A percentile compares a stretch with the other conserved stretches of the same genome.
Evolutionary conservation across 2,113 vertebrate genomes (phyloP).

Genomic region (Syngnathus floridae): DNA sequence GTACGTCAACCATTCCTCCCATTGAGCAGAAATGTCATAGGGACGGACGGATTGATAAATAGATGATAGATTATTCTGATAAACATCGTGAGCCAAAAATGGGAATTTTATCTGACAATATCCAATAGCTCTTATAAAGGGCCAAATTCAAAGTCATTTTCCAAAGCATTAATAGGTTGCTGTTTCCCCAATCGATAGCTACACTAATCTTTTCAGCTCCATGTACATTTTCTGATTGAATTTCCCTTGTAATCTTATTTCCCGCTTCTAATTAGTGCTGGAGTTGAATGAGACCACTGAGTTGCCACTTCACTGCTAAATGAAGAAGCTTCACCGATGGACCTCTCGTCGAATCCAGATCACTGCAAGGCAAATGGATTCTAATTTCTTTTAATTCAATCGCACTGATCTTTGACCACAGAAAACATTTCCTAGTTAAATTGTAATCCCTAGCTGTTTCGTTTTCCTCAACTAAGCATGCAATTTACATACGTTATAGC

Average conservation of each 20-base stretch:
- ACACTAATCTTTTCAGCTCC: conserved; percentile 9
- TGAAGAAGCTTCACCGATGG: conserved; percentile 45
- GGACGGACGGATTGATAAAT: no score
- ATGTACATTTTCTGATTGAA: conserved; percentile 27
- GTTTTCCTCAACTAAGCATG: conserved; percentile 62
- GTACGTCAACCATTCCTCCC: not conserved
- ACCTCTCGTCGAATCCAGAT: conserved; percentile 49
- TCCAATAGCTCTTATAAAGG: not conserved
- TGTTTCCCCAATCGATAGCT: conserved; percentile 1
- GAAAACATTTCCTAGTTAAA: conserved; percentile 61
- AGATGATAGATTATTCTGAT: not conserved
- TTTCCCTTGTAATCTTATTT: conserved; percentile 40
- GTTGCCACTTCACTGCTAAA: conserved; percentile 37
- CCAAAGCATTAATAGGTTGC: not conserved
- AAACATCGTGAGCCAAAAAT: not conserved
- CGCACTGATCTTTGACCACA: conserved; percentile 65
- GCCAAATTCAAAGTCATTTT: conserved; percentile 7
- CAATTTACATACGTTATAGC: conserved; percentile 68
- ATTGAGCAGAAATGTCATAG: not conserved
- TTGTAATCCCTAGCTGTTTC: conserved; percentile 58
- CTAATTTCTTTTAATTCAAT: conserved; percentile 69
- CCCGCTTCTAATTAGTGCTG: conserved; percentile 41
- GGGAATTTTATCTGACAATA: not conserved
- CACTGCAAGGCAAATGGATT: conserved; percentile 59
- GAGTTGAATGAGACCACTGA: conserved; percentile 48